Base-by-base conservation (phyloP, 2,113 vertebrate species). In the Erythrocercus mccallii region DNA sequence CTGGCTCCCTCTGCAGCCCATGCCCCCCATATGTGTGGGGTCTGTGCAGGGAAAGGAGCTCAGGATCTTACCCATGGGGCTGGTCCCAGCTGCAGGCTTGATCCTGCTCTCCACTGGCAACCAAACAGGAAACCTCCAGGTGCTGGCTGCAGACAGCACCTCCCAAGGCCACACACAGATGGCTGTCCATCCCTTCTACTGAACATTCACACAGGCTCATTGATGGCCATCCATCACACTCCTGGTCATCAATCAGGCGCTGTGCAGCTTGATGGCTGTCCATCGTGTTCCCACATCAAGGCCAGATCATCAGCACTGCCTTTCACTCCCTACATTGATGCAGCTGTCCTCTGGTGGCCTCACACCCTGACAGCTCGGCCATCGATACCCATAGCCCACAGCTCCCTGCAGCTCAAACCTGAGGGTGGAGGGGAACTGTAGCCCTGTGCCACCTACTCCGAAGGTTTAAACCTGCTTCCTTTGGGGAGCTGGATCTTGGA, bases 321-420 rank as follows among this genome's bases (percentile, higher is more conserved):
- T 30, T 47, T 68, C 44, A 24, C 51, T 65, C 8, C 21, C 24
- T n/a, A 5, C 33, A 4, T 6, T 5, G 3, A 11, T 19, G 37
- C 42, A 44, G 37, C 37, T 37, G 30, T 72, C 21, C 37, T 60
- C 10, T 18, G 17, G 27, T 35, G 12, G 17, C 78, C 31, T 45
- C 45, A n/a, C 12, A 40, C 22, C 19, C 37, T 0, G 2, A 22
- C 58, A 64, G 18, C 53, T 60, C 53, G 60, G 50, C 33, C 9
- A 3, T 17, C 0, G 0, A 22, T 57, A 11, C 47, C 12, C 22
- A 30, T 18, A 54, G 35, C 27, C 18, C 44, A 15, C 5, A 5
- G 13, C 24, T 73, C 25, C 35, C 53, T 14, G 28, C 44, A 68
- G 38, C 48, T 27, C 0, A 2, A 44, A 15, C 56, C 28, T 33